Base-by-base conservation (phyloP, 2,113 vertebrate species). In the Rhombomys opimus region DNA sequence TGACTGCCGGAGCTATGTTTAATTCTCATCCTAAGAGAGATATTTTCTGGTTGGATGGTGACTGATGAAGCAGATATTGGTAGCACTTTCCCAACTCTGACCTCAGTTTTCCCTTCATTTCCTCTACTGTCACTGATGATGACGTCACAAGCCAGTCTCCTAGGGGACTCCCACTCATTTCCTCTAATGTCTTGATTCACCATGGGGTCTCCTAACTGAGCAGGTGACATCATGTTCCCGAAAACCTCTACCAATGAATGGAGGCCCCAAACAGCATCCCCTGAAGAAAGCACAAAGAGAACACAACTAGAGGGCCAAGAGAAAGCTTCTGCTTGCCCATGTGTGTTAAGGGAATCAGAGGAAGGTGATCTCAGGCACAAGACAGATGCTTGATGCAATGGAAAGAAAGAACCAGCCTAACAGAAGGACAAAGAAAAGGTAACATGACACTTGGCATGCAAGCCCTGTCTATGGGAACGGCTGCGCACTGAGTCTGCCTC, bases 131-230 rank as follows among this genome's bases (percentile, higher is more conserved):
- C 92, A 87, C 76, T 23, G 32, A 38, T 76, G 92, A 90, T 82
- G 95, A 96, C 67, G 70, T 96, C 92, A 93, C 57, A 88, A 92
- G 85, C 38, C 90, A 86, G 72, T 96, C 67, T 93, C 93, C 76
- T 82, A 41, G 90, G 90, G 95, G 67, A 92, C 87, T 92, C 75
- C 67, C 73, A 35, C 61, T 94, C 95, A 96, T 93, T 97, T 97
- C 93, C 93, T 97, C 94, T 89, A 59, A 90, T 77, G 77, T 85
- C 95, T 95, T 70, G 57, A 87, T 91, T 93, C 96, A 94, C 18
- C 78, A 81, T 94, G 89, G 93, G 35, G 87, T 95, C 90, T 67
- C 27, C 65, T 84, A 93, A 23, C 93, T 38, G 75, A 85, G 61
- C 76, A 23, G 38, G 68, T 87, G 91, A 96, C 63, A 41, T 95